These are phyloP conservation scores for Babylonia areolata DNA, from an alignment of 1,140 invertebrate genomes.

Conservation along the genomic window DNA sequence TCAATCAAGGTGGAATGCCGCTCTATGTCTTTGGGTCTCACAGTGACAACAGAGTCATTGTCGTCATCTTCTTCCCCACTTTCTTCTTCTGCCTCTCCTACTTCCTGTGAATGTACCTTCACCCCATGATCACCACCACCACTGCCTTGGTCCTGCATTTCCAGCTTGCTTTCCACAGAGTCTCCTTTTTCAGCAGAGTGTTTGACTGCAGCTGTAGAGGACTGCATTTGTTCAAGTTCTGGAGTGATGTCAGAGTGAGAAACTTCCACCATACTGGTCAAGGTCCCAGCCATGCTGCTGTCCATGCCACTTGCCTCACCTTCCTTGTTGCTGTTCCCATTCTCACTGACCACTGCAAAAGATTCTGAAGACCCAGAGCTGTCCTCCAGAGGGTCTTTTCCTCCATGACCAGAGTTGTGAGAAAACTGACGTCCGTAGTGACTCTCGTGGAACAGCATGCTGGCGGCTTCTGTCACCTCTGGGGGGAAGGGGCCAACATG, in stretches of 20 bases:
- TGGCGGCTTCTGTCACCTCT: background rate
- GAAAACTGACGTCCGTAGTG: conserved; percentile 37
- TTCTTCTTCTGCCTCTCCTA: conserved; percentile 44
- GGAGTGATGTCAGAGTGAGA: background rate
- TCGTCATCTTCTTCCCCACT: conserved; percentile 43
- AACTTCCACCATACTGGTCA: conserved; percentile 19
- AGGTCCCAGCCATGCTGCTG: background rate
- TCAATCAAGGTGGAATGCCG: conserved; percentile 59
- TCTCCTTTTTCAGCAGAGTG: too few species aligned
- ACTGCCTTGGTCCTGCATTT: background rate
- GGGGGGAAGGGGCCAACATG: conserved; percentile 15
- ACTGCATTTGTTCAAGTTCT: background rate
- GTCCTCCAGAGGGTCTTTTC: conserved; percentile 48
- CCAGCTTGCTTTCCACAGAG: too few species aligned
- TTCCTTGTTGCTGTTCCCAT: conserved; percentile 39
- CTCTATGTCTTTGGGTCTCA: conserved; percentile 60
- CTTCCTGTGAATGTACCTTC: background rate
- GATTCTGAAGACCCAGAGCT: conserved; percentile 66
- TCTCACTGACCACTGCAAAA: conserved; percentile 63
- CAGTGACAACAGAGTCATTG: conserved; percentile 66
- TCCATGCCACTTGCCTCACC: conserved; percentile 6
- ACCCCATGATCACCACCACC: background rate
- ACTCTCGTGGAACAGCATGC: conserved; percentile 34
- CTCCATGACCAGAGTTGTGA: conserved; percentile 12
- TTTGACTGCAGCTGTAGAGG: background rate